These are phyloP conservation scores for Pavo muticus DNA, from an alignment of 2,113 vertebrate species.

Conservation along the genomic window DNA sequence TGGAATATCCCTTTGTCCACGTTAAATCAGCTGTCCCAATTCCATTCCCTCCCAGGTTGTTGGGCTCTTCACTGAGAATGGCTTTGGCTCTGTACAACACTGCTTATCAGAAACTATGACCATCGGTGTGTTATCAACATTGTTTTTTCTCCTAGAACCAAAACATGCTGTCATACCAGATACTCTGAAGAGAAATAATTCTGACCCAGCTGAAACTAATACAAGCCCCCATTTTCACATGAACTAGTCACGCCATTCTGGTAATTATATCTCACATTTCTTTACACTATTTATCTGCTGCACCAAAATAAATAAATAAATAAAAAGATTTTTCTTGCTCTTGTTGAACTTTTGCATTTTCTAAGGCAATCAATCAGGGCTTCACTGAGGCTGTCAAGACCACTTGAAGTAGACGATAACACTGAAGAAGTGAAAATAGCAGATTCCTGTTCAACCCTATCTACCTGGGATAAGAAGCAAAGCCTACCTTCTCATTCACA, in stretches of 20 bases:
- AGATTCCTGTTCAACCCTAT: background rate
- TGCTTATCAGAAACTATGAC: no score
- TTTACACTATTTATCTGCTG: background rate
- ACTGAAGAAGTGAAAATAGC: accelerated
- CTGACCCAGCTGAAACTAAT: no score
- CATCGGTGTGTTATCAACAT: no score
- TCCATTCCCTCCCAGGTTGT: no score
- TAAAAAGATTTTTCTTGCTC: background rate
- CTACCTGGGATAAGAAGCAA: background rate
- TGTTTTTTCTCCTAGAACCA: no score
- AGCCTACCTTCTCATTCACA: background rate
- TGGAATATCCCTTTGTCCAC: no score
- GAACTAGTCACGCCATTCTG: background rate
- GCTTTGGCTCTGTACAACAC: no score
- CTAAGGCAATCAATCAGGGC: background rate
- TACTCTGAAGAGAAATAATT: no score
- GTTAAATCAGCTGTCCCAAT: no score
- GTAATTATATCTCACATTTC: background rate
- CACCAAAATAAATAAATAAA: no score
- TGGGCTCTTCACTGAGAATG: no score
- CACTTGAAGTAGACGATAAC: background rate
- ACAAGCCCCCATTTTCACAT: background rate
- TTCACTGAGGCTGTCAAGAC: accelerated
- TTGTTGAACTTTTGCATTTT: background rate
- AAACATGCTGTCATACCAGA: no score